Base-by-base conservation (phyloP, 2,113 vertebrate species). In the Aspidoscelis tigris region DNA sequence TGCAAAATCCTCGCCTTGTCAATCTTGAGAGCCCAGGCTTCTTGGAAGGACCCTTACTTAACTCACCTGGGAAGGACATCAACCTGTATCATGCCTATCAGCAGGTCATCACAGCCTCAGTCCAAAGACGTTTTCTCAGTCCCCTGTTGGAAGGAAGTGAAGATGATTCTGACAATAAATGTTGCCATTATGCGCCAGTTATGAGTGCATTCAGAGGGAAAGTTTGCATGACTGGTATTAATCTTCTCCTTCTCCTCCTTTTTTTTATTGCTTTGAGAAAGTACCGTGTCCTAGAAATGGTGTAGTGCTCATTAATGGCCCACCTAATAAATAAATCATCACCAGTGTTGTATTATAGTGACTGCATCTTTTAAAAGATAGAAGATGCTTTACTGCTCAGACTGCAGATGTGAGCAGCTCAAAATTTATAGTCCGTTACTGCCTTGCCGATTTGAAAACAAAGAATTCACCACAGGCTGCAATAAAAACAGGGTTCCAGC, bases 381-480 rank as follows among this genome's bases (percentile, higher is more conserved):
- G 66, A 70, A 1, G 1, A 77, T 70, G n/a, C 14, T 90, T 0
- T 79, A 26, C 33, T 85, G 7, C 85, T 65, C 61, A 41, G 75
- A 47, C 80, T 65, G 68, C 82, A 79, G 80, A 83, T 76, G 84
- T 22, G n/a, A 82, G 55, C 74, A 84, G 50, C 65, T 78, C 77
- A 78, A 73, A 83, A 65, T 50, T 61, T 47, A 58, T 26, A 7
- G 65, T 20, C 50, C 53, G 72, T 43, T 83, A 26, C 61, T 41
- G 50, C 73, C 39, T 72, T 71, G 43, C 78, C 39, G 24, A 14
- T 80, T 80, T 64, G 55, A 22, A 85, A 80, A 73, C 44, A 80
- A 68, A 22, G 6, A 58, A 39, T 76, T 65, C 24, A 69, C 77
- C 43, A 14, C 26, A 65, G 76, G 41, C 4, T 77, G 55, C 22